Percentiles rank a stretch among this genome's conserved stretches.
Evolutionary conservation across 2,797 vertebrate species (phyloP).

Genomic region (Eulemur rubriventer): DNA sequence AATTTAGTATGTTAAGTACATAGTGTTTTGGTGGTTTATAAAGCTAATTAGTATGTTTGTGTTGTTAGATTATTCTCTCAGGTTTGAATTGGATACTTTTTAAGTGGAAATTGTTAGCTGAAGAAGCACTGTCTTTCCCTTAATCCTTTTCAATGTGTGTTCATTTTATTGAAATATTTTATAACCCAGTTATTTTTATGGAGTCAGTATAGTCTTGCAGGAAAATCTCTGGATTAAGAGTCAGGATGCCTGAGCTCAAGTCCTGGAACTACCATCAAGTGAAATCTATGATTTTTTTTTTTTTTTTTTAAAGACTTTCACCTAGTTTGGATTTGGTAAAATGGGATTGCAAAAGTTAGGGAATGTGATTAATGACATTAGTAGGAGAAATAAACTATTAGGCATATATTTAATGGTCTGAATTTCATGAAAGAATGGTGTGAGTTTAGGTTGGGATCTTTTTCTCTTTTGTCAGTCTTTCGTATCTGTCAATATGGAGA

Average conservation of each 20-base stretch:
- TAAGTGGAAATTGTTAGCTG: conserved; percentile 62
- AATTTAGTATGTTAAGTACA: not conserved
- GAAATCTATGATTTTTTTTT: not conserved
- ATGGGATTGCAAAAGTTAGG: not conserved
- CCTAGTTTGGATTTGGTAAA: conserved; percentile 1
- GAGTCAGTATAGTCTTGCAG: conserved; percentile 65
- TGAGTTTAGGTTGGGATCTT: not conserved
- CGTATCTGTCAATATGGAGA: not conserved
- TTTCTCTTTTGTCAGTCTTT: not conserved
- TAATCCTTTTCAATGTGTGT: conserved; percentile 64
- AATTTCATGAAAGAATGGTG: conserved; percentile 9
- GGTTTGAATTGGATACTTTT: conserved; percentile 32
- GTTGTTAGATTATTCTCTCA: conserved; percentile 21
- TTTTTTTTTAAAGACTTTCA: not conserved
- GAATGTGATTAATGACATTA: not conserved
- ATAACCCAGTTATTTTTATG: conserved; percentile 72
- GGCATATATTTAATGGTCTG: not conserved
- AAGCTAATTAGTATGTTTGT: conserved; percentile 28
- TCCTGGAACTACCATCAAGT: conserved; percentile 3
- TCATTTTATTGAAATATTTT: conserved; percentile 74
- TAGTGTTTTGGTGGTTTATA: not conserved
- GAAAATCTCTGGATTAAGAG: conserved; percentile 69
- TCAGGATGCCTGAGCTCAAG: conserved; percentile 57
- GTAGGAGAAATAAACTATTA: not conserved
- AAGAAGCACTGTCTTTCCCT: conserved; percentile 47